Conservation (phyloP, 2,113 vertebrate species). For the Nothoprocta pentlandii region DNA sequence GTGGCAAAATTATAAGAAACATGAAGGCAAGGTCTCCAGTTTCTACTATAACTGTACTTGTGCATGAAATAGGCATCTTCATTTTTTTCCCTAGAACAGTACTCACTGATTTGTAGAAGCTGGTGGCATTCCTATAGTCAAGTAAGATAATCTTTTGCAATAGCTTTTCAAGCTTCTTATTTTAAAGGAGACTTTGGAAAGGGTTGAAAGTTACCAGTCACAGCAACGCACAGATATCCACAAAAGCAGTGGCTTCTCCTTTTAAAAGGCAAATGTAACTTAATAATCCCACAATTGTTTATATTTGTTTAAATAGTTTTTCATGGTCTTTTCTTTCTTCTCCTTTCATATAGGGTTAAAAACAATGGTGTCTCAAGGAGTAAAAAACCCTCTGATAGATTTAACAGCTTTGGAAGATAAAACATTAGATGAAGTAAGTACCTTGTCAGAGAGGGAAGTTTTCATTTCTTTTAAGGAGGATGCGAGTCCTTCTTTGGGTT, state of each 20-base stretch:
- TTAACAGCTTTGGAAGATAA: conserved; percentile 94
- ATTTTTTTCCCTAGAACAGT: not conserved
- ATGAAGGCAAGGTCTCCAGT: not conserved
- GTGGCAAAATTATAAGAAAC: not conserved
- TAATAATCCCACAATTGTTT: not conserved
- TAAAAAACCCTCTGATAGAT: conserved; percentile 96
- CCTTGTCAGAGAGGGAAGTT: too few species aligned
- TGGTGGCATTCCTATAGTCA: not conserved
- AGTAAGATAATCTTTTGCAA: not conserved
- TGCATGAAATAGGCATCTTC: not conserved
- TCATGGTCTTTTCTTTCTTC: not conserved
- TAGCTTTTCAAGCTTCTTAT: not conserved
- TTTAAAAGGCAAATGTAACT: not conserved
- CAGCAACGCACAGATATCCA: not conserved
- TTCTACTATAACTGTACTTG: not conserved
- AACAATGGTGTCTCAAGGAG: conserved; percentile 94
- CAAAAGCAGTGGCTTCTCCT: not conserved
- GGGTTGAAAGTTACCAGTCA: not conserved
- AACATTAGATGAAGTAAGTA: conserved; percentile 93
- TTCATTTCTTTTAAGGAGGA: not conserved
- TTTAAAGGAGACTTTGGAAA: not conserved
- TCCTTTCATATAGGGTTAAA: conserved; percentile 86
- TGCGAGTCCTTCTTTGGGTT: not conserved
- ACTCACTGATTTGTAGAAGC: not conserved
- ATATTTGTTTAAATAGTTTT: not conserved